Base-by-base conservation (phyloP, 2,888 invertebrate species). In the Incurvaria masculella region DNA sequence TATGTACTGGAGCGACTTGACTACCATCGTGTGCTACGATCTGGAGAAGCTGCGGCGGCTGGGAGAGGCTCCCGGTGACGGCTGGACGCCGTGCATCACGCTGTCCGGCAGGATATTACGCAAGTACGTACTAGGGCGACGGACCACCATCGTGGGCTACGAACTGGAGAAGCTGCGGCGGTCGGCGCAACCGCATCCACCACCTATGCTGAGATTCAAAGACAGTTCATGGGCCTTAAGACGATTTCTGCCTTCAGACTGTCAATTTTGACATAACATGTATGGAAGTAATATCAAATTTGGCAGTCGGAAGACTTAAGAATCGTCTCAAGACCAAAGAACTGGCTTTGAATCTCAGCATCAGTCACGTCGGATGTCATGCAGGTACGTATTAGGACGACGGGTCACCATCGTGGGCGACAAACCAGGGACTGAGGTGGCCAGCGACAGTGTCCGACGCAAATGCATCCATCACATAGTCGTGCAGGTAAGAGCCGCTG, bases 1-100 rank as follows among this genome's bases (percentile, higher is more conserved):
- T 68, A 27, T 91, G 62, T 98, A 96, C 73, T 98, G 98, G 98
- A 86, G 88, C 60, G 98, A 98, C 67, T 94, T 98, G 61, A 92
- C 93, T 47, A 91, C 94, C 33, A 96, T 98, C 55, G 95, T 94
- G 4, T 86, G 91, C 67, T 96, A 97, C 69, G 97, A 97, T 70
- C 75, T 96, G 47, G 85, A 88, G 61, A 95, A 94, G 72, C 78
- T 96, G 59, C 80, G 88, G 27, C 91, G 93, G 82, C 68, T 6
- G 74, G 80, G 48, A 79, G 65, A n/a, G 62, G 74, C 16, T 75
- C 81, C 45, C 64, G 59, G 56, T 76, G 83, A 51, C 72, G 87
- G 45, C 75, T 88, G 53, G 89, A 89, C 68, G 88, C 88, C 46
- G 96, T 99, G 55, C 94, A 98, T 72, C 87, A 89, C 57, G 88